A percentile compares a stretch with the other conserved stretches of the same genome.
These are phyloP conservation scores for Yponomeuta evonymella DNA, from an alignment of 2,888 invertebrate species.

Conservation along the genomic window DNA sequence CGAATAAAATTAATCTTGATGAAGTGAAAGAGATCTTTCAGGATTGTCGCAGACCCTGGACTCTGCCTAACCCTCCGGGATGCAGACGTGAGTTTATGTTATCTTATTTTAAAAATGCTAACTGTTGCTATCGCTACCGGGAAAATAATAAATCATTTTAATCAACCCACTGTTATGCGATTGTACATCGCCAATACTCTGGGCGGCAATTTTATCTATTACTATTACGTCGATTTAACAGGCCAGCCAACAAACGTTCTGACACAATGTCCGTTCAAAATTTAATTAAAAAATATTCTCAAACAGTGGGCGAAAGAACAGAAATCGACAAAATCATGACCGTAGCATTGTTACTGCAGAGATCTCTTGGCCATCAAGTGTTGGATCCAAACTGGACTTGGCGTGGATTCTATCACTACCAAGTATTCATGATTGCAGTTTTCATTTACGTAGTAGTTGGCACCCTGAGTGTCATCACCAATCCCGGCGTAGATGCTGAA, in stretches of 20 bases:
- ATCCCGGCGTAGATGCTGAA: constrained; percentile 31
- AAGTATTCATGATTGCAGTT: constrained; percentile 32
- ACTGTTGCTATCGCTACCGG: too few relatives aligned
- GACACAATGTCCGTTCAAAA: constrained; percentile 27
- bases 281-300: constrained; percentile 31
- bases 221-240: constrained; percentile 1
- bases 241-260: background rate
- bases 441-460: constrained; percentile 45
- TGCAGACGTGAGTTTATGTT: too few relatives aligned
- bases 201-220: constrained; percentile 16
- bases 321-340: constrained; percentile 40
- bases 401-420: constrained; percentile 33
- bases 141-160: too few relatives aligned
- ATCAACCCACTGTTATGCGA: too few relatives aligned
- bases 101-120: too few relatives aligned
- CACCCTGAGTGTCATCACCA: constrained; percentile 37
- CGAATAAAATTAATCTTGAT: too few relatives aligned
- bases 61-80: too few relatives aligned
- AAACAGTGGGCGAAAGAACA: constrained; percentile 41
- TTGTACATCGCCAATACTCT: too few relatives aligned
- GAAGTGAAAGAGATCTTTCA: too few relatives aligned
- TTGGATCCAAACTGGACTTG: constrained; percentile 50
- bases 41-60: too few relatives aligned
- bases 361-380: constrained; percentile 46
- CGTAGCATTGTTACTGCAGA: constrained; percentile 36